Evolutionary conservation across 2,888 invertebrate species (phyloP), one percentile per base, ranked within the genome.

Genomic region (Lymantria dispar): DNA sequence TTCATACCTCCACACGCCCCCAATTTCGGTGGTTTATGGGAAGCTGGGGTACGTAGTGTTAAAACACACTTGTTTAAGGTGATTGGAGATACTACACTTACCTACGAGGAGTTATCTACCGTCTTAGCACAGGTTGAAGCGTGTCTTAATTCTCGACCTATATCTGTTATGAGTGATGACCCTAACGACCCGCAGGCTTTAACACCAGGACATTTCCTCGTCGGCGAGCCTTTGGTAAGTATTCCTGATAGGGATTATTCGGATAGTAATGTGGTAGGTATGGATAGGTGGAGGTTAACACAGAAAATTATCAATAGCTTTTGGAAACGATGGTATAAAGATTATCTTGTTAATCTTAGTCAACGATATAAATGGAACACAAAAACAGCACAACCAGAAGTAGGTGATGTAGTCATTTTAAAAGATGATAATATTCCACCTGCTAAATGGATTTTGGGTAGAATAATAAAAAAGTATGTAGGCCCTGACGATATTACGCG

Each of bases 21-120:
- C 8, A 9, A 44, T 14, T 44, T 44, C 13, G 43, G 43, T 7
- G 43, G 43, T 5, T 15, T 48, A 9, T 52, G 45, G 44, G 52
- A 48, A 31, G 45, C 43, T 9, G 46, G 52, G 2, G 45, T 52
- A 12, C 43, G 40, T 11, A 31, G 39, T 36, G 45, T 44, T n/a
- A 52, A 52, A 44, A 38, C 22, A 30, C 58, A 55, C 36, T 39
- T 58, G 14, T 43, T 40, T n/a, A 38, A 46, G 12, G 46, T 49
- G 7, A 40, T 49, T 8, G 53, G 49, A 13, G 49, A 49, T 14
- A 29, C 39, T 5, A 40, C 48, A 13, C 45, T 52, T 10, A 48
- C 52, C 2, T 52, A 37, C 37, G 52, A 58, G 43, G 58, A 55
- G 31, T 29, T 57, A 9, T 46, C 50, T 3, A 53, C 56, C 8